A percentile compares a stretch with the other conserved stretches of the same genome.
Conservation (phyloP, 2,113 vertebrate genomes). For the Mandrillus leucophaeus region DNA sequence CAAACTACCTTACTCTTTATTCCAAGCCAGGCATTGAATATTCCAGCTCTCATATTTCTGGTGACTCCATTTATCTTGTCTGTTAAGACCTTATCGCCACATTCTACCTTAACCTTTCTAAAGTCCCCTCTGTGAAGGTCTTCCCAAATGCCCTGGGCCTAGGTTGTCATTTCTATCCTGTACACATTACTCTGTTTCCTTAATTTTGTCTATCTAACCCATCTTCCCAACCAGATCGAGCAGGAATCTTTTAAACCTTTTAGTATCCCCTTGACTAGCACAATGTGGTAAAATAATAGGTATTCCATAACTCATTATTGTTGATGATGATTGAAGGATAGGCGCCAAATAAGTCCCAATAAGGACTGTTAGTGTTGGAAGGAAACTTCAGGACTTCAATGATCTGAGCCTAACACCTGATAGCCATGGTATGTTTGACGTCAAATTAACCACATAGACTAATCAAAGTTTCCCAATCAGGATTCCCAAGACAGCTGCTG, state of each 20-base stretch:
- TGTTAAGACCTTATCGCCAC: neutral
- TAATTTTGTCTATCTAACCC: neutral
- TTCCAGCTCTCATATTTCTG: neutral
- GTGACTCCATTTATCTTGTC: neutral
- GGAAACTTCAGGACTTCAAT: neutral
- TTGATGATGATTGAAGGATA: neutral
- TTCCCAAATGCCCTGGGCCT: neutral
- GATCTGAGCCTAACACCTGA: neutral
- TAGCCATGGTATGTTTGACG: neutral
- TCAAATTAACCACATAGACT: neutral
- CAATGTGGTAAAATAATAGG: neutral
- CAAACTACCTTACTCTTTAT: constrained; percentile 29
- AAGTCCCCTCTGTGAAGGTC: neutral
- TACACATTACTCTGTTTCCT: neutral
- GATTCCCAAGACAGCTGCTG: neutral
- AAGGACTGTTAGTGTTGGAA: neutral
- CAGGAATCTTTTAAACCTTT: neutral
- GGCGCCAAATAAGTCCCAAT: neutral
- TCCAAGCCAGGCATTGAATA: neutral
- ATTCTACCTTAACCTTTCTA: neutral
- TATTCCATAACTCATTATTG: neutral
- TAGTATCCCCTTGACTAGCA: neutral
- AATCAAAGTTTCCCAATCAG: neutral
- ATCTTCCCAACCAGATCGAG: neutral
- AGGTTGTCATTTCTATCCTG: neutral